Percentiles rank a stretch among this genome's conserved stretches.
Evolutionary conservation across 1,140 invertebrate genomes (phyloP).

Genomic region (Aradophagus sp.): DNA sequence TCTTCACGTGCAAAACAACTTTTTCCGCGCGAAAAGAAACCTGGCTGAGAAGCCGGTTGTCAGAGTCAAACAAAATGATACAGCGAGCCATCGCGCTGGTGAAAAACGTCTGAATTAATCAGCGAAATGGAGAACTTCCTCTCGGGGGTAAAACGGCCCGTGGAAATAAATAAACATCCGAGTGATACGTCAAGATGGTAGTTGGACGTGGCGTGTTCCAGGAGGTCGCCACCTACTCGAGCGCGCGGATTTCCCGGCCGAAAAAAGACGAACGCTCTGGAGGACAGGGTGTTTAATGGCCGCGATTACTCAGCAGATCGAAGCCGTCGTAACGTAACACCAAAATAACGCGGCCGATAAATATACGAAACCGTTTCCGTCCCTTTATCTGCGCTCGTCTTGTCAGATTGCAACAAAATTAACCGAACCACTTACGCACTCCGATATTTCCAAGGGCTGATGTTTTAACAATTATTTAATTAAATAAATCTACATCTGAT

Average conservation of each 20-base stretch:
- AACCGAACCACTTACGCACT: no score
- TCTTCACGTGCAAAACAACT: background rate
- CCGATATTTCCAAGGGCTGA: no score
- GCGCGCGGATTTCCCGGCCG: slow-evolving; percentile 31
- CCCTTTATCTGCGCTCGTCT: no score
- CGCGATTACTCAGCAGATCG: no score
- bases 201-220: slow-evolving; percentile 25
- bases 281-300: slow-evolving; percentile 73
- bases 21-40: background rate
- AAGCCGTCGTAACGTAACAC: no score
- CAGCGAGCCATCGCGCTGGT: background rate
- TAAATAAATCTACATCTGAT: no score
- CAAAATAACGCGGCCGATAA: no score
- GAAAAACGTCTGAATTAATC: slow-evolving; percentile 23
- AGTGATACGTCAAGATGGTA: slow-evolving; percentile 34
- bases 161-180: slow-evolving; percentile 35
- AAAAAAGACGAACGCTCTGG: slow-evolving; percentile 37
- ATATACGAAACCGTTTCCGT: no score
- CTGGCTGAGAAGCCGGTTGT: background rate
- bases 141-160: slow-evolving; percentile 3
- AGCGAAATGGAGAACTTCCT: slow-evolving; percentile 18
- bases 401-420: no score
- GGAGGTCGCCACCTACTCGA: slow-evolving; percentile 30
- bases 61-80: slow-evolving; percentile 11
- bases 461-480: no score